phyloP scores from a whole-genome alignment of 2,113 vertebrate species.

The Thamnophis sirtalis region DNA sequence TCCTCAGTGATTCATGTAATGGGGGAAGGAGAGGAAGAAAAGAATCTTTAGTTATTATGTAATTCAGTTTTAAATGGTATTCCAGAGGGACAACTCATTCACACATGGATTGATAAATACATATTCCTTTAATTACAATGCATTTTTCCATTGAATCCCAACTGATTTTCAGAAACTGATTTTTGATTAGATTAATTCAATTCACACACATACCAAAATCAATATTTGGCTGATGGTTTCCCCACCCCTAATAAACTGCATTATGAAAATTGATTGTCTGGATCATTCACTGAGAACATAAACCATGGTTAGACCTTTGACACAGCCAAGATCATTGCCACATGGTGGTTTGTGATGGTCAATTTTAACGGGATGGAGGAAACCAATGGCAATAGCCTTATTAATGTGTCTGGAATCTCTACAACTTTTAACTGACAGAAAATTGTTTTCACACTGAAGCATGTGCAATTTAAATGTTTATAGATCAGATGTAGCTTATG shows the following conservation, averaged over 20 bases:
- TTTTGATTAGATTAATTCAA: not conserved
- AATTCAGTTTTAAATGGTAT: constrained; percentile 46
- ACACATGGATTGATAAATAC: not conserved
- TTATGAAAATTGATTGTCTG: not conserved
- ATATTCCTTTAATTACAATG: not conserved
- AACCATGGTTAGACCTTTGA: not conserved
- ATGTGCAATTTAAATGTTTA: constrained; percentile 35
- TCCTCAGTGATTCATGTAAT: constrained; percentile 30
- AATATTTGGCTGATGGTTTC: not conserved
- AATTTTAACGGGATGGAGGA: not conserved
- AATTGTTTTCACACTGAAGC: not conserved
- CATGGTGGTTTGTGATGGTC: not conserved
- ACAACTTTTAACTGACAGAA: not conserved
- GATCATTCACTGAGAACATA: not conserved
- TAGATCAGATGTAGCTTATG: constrained; percentile 25
- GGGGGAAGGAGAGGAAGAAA: not conserved
- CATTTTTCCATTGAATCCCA: not conserved
- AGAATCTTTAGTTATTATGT: constrained; percentile 23
- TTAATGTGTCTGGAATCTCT: not conserved
- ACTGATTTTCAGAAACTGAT: not conserved
- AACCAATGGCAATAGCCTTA: not conserved
- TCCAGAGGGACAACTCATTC: not conserved
- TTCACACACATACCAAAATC: not conserved
- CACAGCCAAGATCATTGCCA: not conserved
- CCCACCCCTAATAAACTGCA: too few species aligned